phyloP scores from a whole-genome alignment of 2,888 invertebrate species.

The Timandra comae region DNA sequence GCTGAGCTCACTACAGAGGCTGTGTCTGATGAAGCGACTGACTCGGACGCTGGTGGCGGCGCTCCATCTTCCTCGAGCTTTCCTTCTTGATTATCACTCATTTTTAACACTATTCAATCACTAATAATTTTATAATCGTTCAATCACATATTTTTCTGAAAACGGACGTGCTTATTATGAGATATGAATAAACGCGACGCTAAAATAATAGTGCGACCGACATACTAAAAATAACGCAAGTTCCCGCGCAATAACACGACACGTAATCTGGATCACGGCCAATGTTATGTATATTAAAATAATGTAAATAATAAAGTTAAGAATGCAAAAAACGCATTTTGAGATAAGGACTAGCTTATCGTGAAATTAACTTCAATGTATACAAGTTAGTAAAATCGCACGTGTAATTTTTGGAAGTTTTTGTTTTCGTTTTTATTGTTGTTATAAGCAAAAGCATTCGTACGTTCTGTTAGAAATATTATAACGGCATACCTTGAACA shows the following conservation, averaged over 20 bases:
- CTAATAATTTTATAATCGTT: slow-evolving; percentile 20
- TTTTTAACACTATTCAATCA: slow-evolving; percentile 45
- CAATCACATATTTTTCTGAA: slow-evolving; percentile 34
- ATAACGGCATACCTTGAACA: slow-evolving; percentile 70
- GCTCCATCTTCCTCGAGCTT: slow-evolving; percentile 28
- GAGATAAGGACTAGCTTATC: slow-evolving; percentile 5
- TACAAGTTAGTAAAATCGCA: too few relatives aligned
- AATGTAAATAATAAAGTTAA: slow-evolving; percentile 49
- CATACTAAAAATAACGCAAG: slow-evolving; percentile 69
- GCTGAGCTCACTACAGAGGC: slow-evolving; percentile 49
- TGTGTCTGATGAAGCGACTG: slow-evolving; percentile 53
- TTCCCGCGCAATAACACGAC: slow-evolving; percentile 71
- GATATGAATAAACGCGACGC: slow-evolving; percentile 34
- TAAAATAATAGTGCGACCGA: slow-evolving; percentile 49
- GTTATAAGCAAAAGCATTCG: too few relatives aligned
- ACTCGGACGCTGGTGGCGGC: slow-evolving; percentile 37
- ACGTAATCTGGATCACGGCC: slow-evolving; percentile 74
- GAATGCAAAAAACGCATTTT: slow-evolving; percentile 23
- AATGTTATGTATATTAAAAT: slow-evolving; percentile 42
- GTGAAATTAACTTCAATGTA: too few relatives aligned
- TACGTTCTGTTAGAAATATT: slow-evolving; percentile 28
- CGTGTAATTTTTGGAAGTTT: too few relatives aligned
- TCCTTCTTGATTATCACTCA: slow-evolving; percentile 60
- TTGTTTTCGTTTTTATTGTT: too few relatives aligned
- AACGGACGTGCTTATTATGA: slow-evolving; percentile 30